These are phyloP conservation scores for Drosophila auraria DNA, from an alignment of 1,140 invertebrate genomes.

Conservation along the genomic window DNA sequence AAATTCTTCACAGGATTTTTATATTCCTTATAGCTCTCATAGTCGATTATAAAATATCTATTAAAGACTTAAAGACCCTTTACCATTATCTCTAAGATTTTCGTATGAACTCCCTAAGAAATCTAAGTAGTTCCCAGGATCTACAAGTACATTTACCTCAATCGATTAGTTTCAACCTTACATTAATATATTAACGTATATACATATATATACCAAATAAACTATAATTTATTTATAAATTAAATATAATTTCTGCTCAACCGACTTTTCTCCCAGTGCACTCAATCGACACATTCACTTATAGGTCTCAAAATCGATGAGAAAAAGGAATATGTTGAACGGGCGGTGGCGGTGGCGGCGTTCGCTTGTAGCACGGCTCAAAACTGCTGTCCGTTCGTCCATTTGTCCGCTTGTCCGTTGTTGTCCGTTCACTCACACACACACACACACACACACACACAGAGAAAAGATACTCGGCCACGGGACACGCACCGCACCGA, in stretches of 20 bases:
- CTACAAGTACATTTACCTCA: not conserved
- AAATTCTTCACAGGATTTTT: too few relatives aligned
- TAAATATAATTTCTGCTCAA: not conserved
- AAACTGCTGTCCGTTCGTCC: slow-evolving; percentile 66
- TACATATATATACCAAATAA: too few relatives aligned
- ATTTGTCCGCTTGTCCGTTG: slow-evolving; percentile 47
- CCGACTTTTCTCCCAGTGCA: slow-evolving; percentile 66
- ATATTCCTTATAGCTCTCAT: too few relatives aligned
- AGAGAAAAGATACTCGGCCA: slow-evolving; percentile 23
- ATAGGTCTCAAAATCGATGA: slow-evolving; percentile 83
- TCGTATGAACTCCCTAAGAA: too few relatives aligned
- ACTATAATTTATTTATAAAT: not conserved
- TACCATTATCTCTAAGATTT: too few relatives aligned
- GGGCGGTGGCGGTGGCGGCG: slow-evolving; percentile 57
- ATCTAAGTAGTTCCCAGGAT: too few relatives aligned
- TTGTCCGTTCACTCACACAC: slow-evolving; percentile 40
- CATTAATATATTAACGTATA: not conserved
- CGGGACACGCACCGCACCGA: slow-evolving; percentile 40
- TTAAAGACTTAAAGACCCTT: too few relatives aligned
- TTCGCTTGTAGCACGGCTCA: slow-evolving; percentile 75
- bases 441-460: slow-evolving; percentile 18
- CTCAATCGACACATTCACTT: slow-evolving; percentile 81
- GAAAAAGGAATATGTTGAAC: slow-evolving; percentile 83
- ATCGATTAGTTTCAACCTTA: not conserved
- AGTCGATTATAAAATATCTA: too few relatives aligned